Base-by-base conservation (phyloP, 2,888 invertebrate genomes). In the Drosophila aldrichi region DNA sequence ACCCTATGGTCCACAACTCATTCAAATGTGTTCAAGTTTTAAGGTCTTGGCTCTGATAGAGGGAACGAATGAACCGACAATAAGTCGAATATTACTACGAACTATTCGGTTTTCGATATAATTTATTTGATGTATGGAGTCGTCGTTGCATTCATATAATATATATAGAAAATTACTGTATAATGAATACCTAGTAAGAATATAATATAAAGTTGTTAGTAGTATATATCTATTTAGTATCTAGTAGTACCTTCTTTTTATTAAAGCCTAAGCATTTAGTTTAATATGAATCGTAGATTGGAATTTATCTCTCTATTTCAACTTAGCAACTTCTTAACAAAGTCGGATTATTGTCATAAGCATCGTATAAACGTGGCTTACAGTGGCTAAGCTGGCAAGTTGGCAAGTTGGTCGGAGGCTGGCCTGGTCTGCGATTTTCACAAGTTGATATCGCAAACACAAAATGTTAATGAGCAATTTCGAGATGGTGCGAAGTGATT, bases 391-490 rank as follows among this genome's bases (percentile, higher is more conserved):
- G 40, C n/a, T 40, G 69, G 58, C 51, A 36, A 51, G 41, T 55
- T 29, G 29, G 29, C 29, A 29, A 29, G 29, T 29, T 8, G 51
- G 49, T 40, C 40, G 71, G 73, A 88, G 70, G 68, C 82, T 81
- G 85, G 70, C 44, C 56, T 68, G 79, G 69, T 72, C 74, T 78
- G 80, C 74, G 93, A 93, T 93, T 93, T 93, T 93, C 93, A 92
- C 92, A 93, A 92, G 91, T 88, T 91, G 92, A 93, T 93, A 93
- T 91, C 91, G 88, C 90, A 89, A 92, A 92, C 92, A 91, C 92
- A 92, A 93, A 93, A 93, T 93, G 92, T 93, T 93, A 93, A 93
- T 93, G 92, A 93, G 93, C 92, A 93, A 93, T 93, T 93, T 92
- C 82, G 92, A 93, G 92, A 93, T 93, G 92, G 92, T 93, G 92